Conservation (phyloP, 2,113 vertebrate genomes). For the Piaya cayana region DNA sequence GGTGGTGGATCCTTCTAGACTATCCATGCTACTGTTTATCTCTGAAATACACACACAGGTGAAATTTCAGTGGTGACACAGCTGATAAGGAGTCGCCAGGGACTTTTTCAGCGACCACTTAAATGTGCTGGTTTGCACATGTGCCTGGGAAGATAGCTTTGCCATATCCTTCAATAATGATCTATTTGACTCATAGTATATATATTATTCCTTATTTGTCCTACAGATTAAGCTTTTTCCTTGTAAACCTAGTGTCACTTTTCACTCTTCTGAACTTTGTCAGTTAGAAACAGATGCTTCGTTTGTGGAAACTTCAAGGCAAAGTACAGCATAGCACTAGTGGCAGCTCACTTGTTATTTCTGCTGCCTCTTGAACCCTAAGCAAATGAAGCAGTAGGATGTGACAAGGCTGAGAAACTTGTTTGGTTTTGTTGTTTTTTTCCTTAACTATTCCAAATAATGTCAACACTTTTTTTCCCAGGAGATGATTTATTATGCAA, state of each 20-base stretch:
- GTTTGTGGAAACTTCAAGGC: background rate
- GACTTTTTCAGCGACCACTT: background rate
- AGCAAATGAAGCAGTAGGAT: background rate
- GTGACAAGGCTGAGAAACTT: background rate
- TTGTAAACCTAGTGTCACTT: background rate
- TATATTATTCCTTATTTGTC: background rate
- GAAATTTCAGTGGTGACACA: background rate
- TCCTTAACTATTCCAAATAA: background rate
- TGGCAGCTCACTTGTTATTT: background rate
- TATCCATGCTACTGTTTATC: rapidly evolving
- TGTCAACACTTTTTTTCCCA: background rate
- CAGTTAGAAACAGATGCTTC: background rate
- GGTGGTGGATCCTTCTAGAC: background rate
- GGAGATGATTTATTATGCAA: background rate
- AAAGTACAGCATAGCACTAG: background rate
- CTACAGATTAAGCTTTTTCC: background rate
- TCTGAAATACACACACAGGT: background rate
- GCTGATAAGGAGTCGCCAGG: background rate
- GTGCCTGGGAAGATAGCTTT: background rate
- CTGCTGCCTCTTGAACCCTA: background rate
- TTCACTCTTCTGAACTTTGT: background rate
- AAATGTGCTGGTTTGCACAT: background rate
- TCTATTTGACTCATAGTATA: rapidly evolving
- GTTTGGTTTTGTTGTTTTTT: background rate
- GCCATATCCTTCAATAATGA: background rate